phyloP scores from a whole-genome alignment of 64 coral and sea anemone genomes.

The Stichodactyla helianthus region DNA sequence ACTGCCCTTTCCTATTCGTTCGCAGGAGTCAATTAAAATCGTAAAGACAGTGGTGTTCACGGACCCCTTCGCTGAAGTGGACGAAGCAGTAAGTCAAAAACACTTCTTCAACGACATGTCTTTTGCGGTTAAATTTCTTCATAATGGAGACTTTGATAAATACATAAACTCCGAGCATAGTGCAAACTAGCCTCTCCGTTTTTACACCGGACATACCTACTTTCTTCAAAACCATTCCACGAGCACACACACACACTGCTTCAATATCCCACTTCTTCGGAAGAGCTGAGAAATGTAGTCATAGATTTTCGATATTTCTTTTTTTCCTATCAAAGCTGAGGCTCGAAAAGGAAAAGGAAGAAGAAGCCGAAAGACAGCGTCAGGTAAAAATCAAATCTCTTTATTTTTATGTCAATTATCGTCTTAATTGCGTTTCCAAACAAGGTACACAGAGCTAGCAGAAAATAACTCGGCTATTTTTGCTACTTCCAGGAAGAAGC shows the following conservation, averaged over 20 bases:
- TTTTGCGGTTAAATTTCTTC: too few relatives aligned
- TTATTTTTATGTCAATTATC: too few relatives aligned
- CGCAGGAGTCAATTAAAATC: slow-evolving; percentile 83
- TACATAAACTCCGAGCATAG: too few relatives aligned
- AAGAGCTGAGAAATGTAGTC: background rate
- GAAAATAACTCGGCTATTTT: background rate
- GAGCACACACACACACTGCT: too few relatives aligned
- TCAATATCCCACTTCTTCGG: too few relatives aligned
- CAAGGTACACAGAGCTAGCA: background rate
- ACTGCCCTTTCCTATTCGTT: background rate
- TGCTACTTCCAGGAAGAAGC: slow-evolving; percentile 39
- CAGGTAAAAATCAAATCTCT: background rate
- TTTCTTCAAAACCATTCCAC: too few relatives aligned
- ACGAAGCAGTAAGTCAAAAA: slow-evolving; percentile 61
- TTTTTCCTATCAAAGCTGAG: slow-evolving; percentile 54
- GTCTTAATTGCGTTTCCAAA: too few relatives aligned
- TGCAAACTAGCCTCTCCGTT: too few relatives aligned
- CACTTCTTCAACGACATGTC: too few relatives aligned
- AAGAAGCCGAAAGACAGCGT: slow-evolving; percentile 55
- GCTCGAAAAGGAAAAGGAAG: slow-evolving; percentile 73
- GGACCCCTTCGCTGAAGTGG: slow-evolving; percentile 92
- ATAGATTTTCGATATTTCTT: background rate
- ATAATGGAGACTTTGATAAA: too few relatives aligned
- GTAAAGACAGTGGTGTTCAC: slow-evolving; percentile 74
- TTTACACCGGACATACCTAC: too few relatives aligned